Conservation (phyloP, 1,140 invertebrate genomes). For the Drosophila ercepeae region DNA sequence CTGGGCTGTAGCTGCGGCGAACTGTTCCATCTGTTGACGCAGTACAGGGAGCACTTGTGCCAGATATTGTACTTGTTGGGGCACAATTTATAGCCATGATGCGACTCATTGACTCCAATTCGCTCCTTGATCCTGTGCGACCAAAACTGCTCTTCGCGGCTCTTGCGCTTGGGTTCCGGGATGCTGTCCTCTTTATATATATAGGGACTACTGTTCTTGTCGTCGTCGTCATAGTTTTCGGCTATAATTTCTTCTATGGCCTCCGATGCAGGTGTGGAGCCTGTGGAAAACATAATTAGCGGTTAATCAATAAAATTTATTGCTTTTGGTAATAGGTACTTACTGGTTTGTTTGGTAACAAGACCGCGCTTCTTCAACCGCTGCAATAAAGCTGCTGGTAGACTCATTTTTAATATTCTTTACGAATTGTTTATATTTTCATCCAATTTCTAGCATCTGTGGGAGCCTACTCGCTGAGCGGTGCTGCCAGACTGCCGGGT, state of each 20-base stretch:
- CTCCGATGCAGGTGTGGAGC: conserved; percentile 9
- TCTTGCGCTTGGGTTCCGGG: conserved; percentile 60
- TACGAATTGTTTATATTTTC: conserved; percentile 2
- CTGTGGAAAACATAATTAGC: not conserved
- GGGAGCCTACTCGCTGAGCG: not conserved
- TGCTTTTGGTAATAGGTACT: not conserved
- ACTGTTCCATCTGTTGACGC: conserved; percentile 94
- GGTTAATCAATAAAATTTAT: not conserved
- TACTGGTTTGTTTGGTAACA: conserved; percentile 45
- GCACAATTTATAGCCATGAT: conserved; percentile 91
- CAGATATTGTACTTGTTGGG: conserved; percentile 98
- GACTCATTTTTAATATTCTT: conserved; percentile 37
- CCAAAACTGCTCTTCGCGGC: conserved; percentile 83
- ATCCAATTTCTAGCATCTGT: not conserved
- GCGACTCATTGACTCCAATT: conserved; percentile 85
- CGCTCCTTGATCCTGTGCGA: conserved; percentile 84
- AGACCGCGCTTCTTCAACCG: conserved; percentile 58
- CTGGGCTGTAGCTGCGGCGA: conserved; percentile 88
- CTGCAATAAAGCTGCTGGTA: conserved; percentile 57
- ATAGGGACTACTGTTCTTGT: conserved; percentile 37
- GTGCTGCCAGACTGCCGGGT: not conserved
- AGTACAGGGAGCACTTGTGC: conserved; percentile 96
- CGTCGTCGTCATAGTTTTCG: conserved; percentile 90
- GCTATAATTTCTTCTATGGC: conserved; percentile 92
- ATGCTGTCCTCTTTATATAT: conserved; percentile 17